Percentiles rank a stretch among this genome's conserved stretches.
These are phyloP conservation scores for Oncopeltus fasciatus DNA, from an alignment of 1,140 invertebrate species.

Conservation along the genomic window DNA sequence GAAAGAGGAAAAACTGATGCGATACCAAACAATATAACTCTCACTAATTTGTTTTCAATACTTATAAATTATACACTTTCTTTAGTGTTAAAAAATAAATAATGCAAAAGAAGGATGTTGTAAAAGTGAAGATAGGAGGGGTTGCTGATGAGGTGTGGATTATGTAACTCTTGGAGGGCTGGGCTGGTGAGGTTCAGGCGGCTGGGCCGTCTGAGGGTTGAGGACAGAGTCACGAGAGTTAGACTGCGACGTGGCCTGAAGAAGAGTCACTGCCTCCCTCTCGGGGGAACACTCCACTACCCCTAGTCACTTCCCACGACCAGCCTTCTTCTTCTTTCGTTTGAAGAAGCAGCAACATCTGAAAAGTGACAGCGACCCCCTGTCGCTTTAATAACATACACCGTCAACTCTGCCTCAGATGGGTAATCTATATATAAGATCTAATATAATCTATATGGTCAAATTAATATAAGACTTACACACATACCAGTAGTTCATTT, in stretches of 20 bases:
- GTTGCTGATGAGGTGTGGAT: neutral
- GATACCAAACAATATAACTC: too few relatives aligned
- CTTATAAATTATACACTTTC: too few relatives aligned
- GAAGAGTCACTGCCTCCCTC: slow-evolving; percentile 47
- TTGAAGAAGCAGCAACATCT: slow-evolving; percentile 95
- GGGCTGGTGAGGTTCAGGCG: slow-evolving; percentile 6
- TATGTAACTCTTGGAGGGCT: neutral
- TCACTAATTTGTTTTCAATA: too few relatives aligned
- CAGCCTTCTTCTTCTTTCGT: slow-evolving; percentile 88
- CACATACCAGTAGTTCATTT: too few relatives aligned
- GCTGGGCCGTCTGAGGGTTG: too few relatives aligned
- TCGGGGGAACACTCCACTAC: slow-evolving; percentile 39
- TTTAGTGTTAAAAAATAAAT: too few relatives aligned
- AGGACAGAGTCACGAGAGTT: slow-evolving; percentile 49
- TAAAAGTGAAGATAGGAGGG: neutral
- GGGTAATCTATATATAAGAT: too few relatives aligned
- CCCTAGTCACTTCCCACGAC: slow-evolving; percentile 62
- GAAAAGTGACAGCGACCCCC: slow-evolving; percentile 22
- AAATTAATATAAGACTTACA: too few relatives aligned
- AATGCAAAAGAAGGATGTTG: too few relatives aligned
- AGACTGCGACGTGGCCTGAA: slow-evolving; percentile 48
- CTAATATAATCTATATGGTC: too few relatives aligned
- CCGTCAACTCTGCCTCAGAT: neutral
- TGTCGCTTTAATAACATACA: slow-evolving; percentile 1
- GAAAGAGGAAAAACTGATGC: too few relatives aligned